Base-by-base conservation (phyloP, 2,888 invertebrate genomes). In the Hemithea aestivaria region DNA sequence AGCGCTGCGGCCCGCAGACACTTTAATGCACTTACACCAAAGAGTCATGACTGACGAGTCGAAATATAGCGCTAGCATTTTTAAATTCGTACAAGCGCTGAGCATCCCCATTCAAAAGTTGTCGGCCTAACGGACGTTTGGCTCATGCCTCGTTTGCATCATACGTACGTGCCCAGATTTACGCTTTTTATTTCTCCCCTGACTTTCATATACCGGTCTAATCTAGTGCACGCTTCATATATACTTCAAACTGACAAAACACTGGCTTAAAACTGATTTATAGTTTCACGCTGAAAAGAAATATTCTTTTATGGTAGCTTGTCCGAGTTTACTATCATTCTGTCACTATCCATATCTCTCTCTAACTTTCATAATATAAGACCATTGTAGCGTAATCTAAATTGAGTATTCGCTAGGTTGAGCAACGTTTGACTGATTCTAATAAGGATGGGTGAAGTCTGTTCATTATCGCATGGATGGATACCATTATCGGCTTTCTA, bases 21-120 rank as follows among this genome's bases (percentile, higher is more conserved):
- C 62, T 70, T 72, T 75, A 74, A 75, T 77, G 73, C 74, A 73
- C 70, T 75, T 71, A 71, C 57, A 57, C 58, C 54, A 56, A 64
- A 56, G 56, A 68, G 62, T 58, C 64, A 59, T 50, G 52, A 49
- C 62, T 69, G 68, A 69, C 68, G 58, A 61, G 56, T 42, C 45
- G 48, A 56, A 62, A 65, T 64, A 62, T 57, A 60, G 51, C 56
- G 23, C 43, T 32, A 44, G 43, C 45, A 48, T 62, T 73, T 69
- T 66, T 60, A 68, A 66, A 63, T 66, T 61, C 53, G 51, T 51
- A 40, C 39, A 24, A 42, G 35, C 35, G 32, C 38, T 45, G 45
- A 52, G 58, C 53, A 43, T 38, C 28, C 48, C 53, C 53, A 62
- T 66, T 63, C 61, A 61, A 56, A 66, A 62, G 56, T 62, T 53